These are phyloP conservation scores for Prorops nasuta DNA, from an alignment of 1,140 invertebrate genomes.

Conservation along the genomic window DNA sequence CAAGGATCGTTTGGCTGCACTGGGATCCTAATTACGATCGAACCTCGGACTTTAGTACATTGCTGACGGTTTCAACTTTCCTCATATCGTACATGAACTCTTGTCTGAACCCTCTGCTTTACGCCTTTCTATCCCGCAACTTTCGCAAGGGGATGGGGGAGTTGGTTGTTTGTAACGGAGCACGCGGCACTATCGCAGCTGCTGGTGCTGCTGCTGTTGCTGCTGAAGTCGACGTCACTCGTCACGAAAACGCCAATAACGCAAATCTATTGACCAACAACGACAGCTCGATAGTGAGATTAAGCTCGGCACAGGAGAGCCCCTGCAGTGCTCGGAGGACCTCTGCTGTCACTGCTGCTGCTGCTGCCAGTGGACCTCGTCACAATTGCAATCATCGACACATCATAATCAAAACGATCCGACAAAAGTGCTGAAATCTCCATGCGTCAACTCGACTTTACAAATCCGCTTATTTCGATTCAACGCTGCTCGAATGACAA, in stretches of 20 bases:
- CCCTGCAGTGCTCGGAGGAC: slow-evolving; percentile 26
- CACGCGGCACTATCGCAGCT: slow-evolving; percentile 22
- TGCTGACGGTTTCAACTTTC: slow-evolving; percentile 80
- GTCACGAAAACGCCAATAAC: slow-evolving; percentile 26
- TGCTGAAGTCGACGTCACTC: too few relatives aligned
- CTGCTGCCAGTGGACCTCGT: too few relatives aligned
- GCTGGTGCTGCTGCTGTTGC: too few relatives aligned
- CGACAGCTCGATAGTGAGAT: slow-evolving; percentile 27
- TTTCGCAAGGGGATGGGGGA: slow-evolving; percentile 72
- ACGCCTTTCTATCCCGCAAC: slow-evolving; percentile 80
- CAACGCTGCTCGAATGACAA: too few relatives aligned
- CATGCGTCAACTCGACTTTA: too few relatives aligned
- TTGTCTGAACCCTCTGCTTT: slow-evolving; percentile 80
- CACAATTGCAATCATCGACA: too few relatives aligned
- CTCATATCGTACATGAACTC: slow-evolving; percentile 83
- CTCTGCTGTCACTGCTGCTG: too few relatives aligned
- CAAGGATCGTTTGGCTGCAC: slow-evolving; percentile 77
- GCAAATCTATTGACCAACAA: slow-evolving; percentile 21
- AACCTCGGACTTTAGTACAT: slow-evolving; percentile 66
- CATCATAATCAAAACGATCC: too few relatives aligned
- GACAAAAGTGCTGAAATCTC: too few relatives aligned
- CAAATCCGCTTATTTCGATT: too few relatives aligned
- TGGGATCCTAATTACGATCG: slow-evolving; percentile 63
- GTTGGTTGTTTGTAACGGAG: slow-evolving; percentile 58
- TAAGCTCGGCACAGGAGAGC: slow-evolving; percentile 33